A percentile compares a stretch with the other conserved stretches of the same genome.
Evolutionary conservation across 2,113 vertebrate genomes (phyloP).

Genomic region (Numenius arquata): DNA sequence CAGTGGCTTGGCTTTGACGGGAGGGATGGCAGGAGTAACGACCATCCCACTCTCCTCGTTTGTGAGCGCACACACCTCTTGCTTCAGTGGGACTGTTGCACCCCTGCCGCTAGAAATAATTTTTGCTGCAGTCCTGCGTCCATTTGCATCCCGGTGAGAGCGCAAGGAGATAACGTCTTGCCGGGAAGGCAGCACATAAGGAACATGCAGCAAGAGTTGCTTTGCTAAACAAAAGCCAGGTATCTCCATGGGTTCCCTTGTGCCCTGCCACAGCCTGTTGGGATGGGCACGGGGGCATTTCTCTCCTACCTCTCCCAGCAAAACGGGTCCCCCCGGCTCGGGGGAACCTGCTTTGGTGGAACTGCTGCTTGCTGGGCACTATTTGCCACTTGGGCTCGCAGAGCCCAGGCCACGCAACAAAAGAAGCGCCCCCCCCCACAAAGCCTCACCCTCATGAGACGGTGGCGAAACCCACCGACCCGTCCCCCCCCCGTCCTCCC

Average conservation of each 20-base stretch:
- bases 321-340: accelerated
- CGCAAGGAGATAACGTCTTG: accelerated
- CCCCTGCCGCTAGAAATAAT: accelerated
- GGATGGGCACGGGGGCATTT: accelerated
- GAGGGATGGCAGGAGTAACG: background rate
- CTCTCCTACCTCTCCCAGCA: background rate
- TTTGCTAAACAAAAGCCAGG: background rate
- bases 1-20: accelerated
- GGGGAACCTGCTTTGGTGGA: background rate
- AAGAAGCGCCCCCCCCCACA: no score
- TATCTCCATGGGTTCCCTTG: accelerated
- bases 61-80: no score
- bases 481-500: background rate
- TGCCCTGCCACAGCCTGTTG: background rate
- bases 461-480: background rate
- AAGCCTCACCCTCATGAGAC: background rate
- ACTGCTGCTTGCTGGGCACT: background rate
- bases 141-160: accelerated
- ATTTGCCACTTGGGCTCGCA: background rate
- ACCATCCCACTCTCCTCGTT: background rate
- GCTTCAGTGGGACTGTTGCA: background rate
- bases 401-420: accelerated
- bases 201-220: background rate
- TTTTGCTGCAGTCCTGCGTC: accelerated
- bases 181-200: accelerated